Base-by-base conservation (phyloP, 2,888 invertebrate genomes). In the Plusia festucae region DNA sequence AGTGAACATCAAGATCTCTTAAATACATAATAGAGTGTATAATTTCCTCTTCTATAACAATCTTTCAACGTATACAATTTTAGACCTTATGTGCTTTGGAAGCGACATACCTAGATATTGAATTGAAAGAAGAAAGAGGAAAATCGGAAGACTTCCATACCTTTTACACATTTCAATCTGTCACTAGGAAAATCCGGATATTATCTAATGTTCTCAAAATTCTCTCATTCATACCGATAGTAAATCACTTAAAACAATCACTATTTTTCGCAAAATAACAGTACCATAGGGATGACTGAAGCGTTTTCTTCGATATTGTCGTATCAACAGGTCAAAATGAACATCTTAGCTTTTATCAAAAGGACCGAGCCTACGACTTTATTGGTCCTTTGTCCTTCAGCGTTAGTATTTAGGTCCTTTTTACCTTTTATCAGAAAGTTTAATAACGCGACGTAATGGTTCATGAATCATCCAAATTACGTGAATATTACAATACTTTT, bases 381-480 rank as follows among this genome's bases (percentile, higher is more conserved):
- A 80, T 81, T 72, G 71, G 78, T 73, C 71, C 73, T 69, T 51
- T 59, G 59, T 61, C 63, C 60, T 72, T 40, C 65, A 11, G 56
- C 44, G 16, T 44, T 49, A 70, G 69, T 54, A 56, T 65, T 62
- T 49, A 65, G 68, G 65, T 62, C 70, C 73, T 59, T 78, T 70
- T 76, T 84, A 84, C 83, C 82, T 85, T 85, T 85, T 79, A n/a
- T 76, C 60, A 68, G 72, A 75, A 88, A 86, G 85, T 87, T 86
- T 87, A 90, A 91, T 90, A 90, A 88, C 86, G 85, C 63, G 63
- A 60, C 76, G 81, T 90, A 90, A 91, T 91, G 90, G 91, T 77
- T 82, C 83, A 90, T 91, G 84, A 89, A 89, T 91, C 91, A 90
- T 81, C 81, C 65, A 81, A 90, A 90, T 90, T 85, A 90, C 90